Base-by-base conservation (phyloP, 1,140 invertebrate species). In the Meloidogyne exigua region DNA sequence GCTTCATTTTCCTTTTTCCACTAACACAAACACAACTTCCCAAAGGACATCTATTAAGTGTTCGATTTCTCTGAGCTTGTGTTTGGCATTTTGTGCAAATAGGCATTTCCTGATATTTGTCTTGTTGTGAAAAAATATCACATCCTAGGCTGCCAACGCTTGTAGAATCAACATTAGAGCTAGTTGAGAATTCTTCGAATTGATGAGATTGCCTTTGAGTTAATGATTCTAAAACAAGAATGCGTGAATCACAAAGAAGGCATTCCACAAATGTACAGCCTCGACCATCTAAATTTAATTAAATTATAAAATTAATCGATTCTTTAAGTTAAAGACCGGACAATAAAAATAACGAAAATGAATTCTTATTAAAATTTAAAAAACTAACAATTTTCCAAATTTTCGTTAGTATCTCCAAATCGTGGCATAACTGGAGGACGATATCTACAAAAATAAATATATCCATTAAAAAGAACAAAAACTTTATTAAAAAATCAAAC, bases 1-100 rank as follows among this genome's bases (percentile, higher is more conserved):
- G 77, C 15, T 79, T 69, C 78, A 80, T 80, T n/a, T 79, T 79
- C 10, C 77, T 23, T 49, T 79, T 79, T 10, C 77, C 77, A 32
- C 71, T 21, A 28, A 68, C 70, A 64, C 77, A 79, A 10, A 44
- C 68, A 49, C 77, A 79, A 23, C 32, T 79, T 5, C 78, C 78
- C 21, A 79, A 63, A 28, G 77, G 77, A 68, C 77, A 79, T 25
- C 77, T 79, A 65, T 69, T 79, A 69, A 79, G 71, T 36, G 49
- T 66, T n/a, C 71, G 21, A 32, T 63, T 73, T 11, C 71, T 79
- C 39, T 81, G 57, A 5, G 32, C 32, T 23, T 25, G 21, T 5
- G 18, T 49, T 39, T 79, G 78, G 57, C 77, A 79, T 62, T 79
- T 79, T 18, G 76, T 49, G 28, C 77, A 79, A 25, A 79, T 72